Percentiles rank a stretch among this genome's conserved stretches.
Conservation (phyloP, 2,113 vertebrate genomes). For the Bucco capensis region DNA sequence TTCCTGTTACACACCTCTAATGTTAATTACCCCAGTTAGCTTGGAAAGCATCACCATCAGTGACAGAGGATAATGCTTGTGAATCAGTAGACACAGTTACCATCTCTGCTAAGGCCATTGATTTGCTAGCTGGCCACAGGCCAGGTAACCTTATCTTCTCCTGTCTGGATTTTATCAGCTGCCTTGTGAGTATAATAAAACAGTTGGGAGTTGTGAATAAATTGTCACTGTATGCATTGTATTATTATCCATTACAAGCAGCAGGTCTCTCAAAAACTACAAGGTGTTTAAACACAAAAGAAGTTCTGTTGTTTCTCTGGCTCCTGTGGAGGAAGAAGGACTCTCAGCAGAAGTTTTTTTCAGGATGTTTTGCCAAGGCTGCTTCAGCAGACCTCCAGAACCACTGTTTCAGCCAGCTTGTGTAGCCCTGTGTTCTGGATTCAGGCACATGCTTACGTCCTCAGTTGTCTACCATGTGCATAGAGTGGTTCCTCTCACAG, state of each 20-base stretch:
- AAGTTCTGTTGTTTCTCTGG: background rate
- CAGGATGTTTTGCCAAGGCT: background rate
- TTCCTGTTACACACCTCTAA: background rate
- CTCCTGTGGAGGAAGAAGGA: background rate
- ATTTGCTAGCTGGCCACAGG: background rate
- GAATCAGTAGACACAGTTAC: background rate
- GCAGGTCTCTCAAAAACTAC: background rate
- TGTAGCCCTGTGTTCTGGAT: background rate
- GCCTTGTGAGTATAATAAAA: background rate
- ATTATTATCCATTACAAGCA: background rate
- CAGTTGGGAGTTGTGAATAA: background rate
- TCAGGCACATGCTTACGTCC: background rate
- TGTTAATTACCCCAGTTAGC: background rate
- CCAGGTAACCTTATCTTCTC: background rate
- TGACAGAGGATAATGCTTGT: background rate
- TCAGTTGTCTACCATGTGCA: background rate
- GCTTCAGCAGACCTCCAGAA: background rate
- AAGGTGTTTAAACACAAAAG: background rate
- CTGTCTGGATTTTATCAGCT: background rate
- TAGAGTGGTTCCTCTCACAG: background rate
- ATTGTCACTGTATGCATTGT: background rate
- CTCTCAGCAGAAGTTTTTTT: background rate
- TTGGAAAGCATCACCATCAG: background rate
- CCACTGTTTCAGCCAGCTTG: background rate
- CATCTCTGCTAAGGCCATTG: background rate